Evolutionary conservation across 1,140 invertebrate species (phyloP).

Genomic region (Popillia japonica): DNA sequence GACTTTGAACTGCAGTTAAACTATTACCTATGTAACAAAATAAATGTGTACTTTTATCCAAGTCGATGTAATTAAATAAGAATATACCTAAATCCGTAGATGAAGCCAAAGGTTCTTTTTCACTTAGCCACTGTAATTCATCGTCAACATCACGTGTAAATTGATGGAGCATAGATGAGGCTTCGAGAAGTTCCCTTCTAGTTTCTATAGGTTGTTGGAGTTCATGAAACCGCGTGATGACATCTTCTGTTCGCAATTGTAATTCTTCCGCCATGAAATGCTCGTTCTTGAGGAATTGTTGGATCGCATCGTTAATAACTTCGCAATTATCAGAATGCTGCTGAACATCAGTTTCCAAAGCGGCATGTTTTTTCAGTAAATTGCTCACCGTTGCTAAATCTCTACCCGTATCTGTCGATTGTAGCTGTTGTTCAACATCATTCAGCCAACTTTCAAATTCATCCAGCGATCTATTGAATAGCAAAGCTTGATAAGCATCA

Average conservation of each 20-base stretch:
- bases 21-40: conserved; percentile 65
- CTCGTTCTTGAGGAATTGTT: conserved; percentile 75
- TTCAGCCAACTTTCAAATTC: conserved; percentile 92
- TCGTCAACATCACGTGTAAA: conserved; percentile 87
- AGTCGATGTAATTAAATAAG: not conserved
- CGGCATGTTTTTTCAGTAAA: conserved; percentile 85
- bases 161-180: conserved; percentile 84
- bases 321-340: conserved; percentile 82
- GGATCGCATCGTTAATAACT: conserved; percentile 78
- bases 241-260: conserved; percentile 72
- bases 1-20: conserved; percentile 90
- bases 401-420: conserved; percentile 69
- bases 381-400: conserved; percentile 85
- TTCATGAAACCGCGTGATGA: conserved; percentile 80
- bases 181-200: conserved; percentile 87
- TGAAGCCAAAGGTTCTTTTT: conserved; percentile 85
- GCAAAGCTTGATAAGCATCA: conserved; percentile 90
- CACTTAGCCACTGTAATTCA: conserved; percentile 83
- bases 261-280: conserved; percentile 90
- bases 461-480: conserved; percentile 85
- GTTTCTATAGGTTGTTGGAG: conserved; percentile 91
- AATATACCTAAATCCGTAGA: conserved; percentile 71
- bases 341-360: conserved; percentile 81
- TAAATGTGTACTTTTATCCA: conserved; percentile 41
- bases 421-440: conserved; percentile 82